These are phyloP conservation scores for Chesias legatella DNA, from an alignment of 2,888 invertebrate genomes.

Conservation along the genomic window DNA sequence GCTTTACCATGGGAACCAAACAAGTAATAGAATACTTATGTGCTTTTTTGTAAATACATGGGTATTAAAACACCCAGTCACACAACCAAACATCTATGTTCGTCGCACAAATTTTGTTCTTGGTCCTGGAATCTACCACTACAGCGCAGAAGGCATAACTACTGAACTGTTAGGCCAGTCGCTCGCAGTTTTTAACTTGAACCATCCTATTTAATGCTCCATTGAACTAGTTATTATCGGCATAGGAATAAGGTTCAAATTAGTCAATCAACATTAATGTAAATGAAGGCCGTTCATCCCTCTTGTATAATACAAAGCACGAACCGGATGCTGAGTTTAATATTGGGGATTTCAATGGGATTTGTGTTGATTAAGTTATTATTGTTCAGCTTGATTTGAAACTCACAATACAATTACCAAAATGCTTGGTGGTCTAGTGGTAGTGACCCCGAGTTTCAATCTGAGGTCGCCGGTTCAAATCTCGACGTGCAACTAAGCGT, in stretches of 20 bases:
- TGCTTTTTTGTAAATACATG: no score
- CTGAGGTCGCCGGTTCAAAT: no score
- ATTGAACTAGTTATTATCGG: slow-evolving; percentile 25
- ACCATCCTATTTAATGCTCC: background rate
- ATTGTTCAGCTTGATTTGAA: slow-evolving; percentile 33
- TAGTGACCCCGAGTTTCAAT: no score
- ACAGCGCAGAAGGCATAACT: no score
- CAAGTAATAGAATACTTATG: no score
- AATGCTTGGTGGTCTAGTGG: background rate
- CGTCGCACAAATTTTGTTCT: no score
- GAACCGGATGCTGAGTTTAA: slow-evolving; percentile 42
- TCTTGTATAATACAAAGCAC: slow-evolving; percentile 46
- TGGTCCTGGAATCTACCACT: no score
- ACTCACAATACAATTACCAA: background rate
- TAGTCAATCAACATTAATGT: slow-evolving; percentile 32
- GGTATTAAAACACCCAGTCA: no score
- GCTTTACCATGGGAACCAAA: no score
- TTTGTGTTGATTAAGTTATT: slow-evolving; percentile 47
- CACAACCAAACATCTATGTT: no score
- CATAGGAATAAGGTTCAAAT: slow-evolving; percentile 34
- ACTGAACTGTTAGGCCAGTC: background rate
- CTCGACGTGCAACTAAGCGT: no score
- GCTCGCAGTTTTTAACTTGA: slow-evolving; percentile 15
- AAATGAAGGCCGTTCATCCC: slow-evolving; percentile 54
- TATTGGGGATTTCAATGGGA: slow-evolving; percentile 46